phyloP scores from a whole-genome alignment of 2,888 invertebrate genomes.

The Lasioglossum morio region DNA sequence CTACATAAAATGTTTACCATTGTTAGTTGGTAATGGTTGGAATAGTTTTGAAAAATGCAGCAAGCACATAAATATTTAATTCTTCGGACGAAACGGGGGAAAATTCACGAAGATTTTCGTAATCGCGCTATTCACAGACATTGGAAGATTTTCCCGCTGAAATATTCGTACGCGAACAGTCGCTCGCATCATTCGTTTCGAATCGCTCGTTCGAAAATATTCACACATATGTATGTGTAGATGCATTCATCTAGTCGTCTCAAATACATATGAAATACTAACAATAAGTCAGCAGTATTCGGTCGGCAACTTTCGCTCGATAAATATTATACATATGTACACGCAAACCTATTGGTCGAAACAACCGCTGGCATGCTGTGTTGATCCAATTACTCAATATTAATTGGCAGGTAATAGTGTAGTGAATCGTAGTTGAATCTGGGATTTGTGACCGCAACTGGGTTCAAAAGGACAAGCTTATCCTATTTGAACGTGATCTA shows the following conservation, averaged over 20 bases:
- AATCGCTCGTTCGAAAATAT: conserved; percentile 5
- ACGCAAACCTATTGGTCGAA: background rate
- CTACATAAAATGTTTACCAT: background rate
- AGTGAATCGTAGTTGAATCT: background rate
- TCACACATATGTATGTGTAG: background rate
- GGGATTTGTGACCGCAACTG: background rate
- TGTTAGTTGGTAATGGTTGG: background rate
- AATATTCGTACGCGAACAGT: background rate
- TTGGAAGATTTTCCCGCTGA: background rate
- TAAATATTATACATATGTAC: background rate
- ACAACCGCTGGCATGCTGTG: background rate
- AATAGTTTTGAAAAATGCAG: background rate
- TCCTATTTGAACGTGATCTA: background rate
- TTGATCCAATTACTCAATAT: conserved; percentile 2
- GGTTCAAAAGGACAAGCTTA: background rate
- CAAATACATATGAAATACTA: background rate
- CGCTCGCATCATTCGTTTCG: background rate
- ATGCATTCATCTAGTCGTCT: background rate
- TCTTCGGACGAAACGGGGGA: background rate
- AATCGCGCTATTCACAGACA: background rate
- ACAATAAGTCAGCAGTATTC: background rate
- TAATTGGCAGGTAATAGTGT: background rate
- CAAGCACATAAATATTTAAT: background rate
- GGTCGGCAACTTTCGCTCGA: background rate
- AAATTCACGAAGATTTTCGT: background rate